Evolutionary conservation across 2,797 vertebrate species (phyloP), one percentile per base, ranked within the genome.

Genomic region (Arrhamphus sclerolepis): DNA sequence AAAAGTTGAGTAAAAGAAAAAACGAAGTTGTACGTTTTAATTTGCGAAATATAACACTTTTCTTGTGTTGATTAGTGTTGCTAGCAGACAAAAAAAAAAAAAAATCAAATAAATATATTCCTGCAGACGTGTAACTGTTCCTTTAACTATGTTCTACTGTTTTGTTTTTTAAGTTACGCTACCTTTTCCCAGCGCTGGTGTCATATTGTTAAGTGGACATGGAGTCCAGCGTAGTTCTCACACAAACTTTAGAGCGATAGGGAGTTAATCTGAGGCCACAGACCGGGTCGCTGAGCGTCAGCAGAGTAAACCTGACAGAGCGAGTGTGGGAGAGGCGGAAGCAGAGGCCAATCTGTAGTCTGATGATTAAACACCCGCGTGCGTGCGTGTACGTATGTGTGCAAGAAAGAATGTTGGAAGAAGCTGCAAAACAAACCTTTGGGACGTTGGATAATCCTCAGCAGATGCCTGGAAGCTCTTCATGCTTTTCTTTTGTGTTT

Each of bases 351-450:
- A 70, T 31, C 74, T 85, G 82, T 72, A 78, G 64, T 84, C 77
- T 78, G 60, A 60, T 74, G 82, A 89, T 89, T 88, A 86, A 68
- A 71, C 22, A n/a, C 24, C 24, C n/a, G n/a, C n/a, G 29, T 31
- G 29, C 10, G 29, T 31, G 31, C 13, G 31, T 34, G 31, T 13
- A 11, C 10, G 34, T 38, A 13, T 38, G 34, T 38, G 34, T 14
- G 13, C 14, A 13, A 14, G 26, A 38, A 34, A 38, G 47, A 51
- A 52, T 63, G 34, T 22, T 54, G 29, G 70, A 66, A 63, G 48
- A 64, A 51, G 56, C 66, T 62, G 31, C 43, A 60, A 60, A 73
- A 75, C 65, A 75, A 70, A 53, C 38, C 26, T 70, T 56, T 59
- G 59, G 67, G 63, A 72, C 65, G 64, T 78, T 59, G 41, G 66